Base-by-base conservation (phyloP, 2,888 invertebrate species). In the Eupithecia insigniata region DNA sequence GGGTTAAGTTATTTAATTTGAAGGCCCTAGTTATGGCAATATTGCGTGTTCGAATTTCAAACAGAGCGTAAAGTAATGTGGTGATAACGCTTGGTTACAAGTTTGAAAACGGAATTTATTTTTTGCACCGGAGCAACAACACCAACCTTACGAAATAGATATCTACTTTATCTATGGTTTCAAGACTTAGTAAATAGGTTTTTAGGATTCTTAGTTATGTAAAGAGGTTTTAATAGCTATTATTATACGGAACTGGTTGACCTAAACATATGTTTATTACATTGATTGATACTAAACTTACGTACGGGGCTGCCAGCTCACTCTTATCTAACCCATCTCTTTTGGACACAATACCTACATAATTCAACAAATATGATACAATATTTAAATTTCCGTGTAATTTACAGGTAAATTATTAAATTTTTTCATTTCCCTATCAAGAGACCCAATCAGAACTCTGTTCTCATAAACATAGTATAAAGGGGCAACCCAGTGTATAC, bases 401-500 rank as follows among this genome's bases (percentile, higher is more conserved):
- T 88, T 90, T 91, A 88, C 92, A 92, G 92, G 91, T 92, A 86
- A 80, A 79, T 71, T 67, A 83, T 80, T 74, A 80, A 81, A 72
- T 81, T 79, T 78, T 76, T 71, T 77, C 73, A 66, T 55, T 79
- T 85, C 92, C 92, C 90, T 85, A 82, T 86, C 83, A 92, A 93
- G 92, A 86, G 86, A 89, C 90, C 91, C 89, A 69, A 83, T 86
- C 88, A 89, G 87, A 87, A 88, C 90, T 88, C 85, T 80, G 90
- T 91, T 89, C 88, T 78, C 79, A 80, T 89, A 93, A 92, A 92
- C 77, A 85, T 91, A 92, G 93, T 92, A 93, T 88, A 61, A 93
- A 93, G 93, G 90, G 91, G 62, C 51, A 79, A 81, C 87, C 92
- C 93, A 58, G 89, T 93, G 87, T 93, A 83, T 92, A 89, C 93